phyloP scores from a whole-genome alignment of 2,113 vertebrate genomes.

The Merops nubicus region DNA sequence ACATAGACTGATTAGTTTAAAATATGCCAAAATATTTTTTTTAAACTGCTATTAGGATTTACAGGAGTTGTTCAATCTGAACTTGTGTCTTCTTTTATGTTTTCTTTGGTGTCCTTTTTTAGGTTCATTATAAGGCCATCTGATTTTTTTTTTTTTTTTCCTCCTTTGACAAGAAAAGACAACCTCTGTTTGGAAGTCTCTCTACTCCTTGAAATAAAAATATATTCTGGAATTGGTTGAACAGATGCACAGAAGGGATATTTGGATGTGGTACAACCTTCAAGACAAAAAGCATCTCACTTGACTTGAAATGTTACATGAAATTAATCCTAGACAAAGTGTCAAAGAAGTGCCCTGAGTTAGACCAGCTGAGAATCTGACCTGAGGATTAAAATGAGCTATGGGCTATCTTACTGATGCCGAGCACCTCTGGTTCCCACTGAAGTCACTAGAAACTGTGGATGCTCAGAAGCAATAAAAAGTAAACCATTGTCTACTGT shows the following conservation, averaged over 20 bases:
- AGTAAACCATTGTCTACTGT: slow-evolving; percentile 11
- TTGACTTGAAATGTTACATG: background rate
- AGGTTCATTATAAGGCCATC: background rate
- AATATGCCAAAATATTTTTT: background rate
- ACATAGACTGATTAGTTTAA: background rate
- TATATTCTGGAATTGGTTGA: background rate
- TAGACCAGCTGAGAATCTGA: slow-evolving; percentile 28
- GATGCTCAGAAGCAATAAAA: slow-evolving; percentile 12
- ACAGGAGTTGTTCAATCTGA: background rate
- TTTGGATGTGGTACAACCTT: background rate
- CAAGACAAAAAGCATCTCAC: background rate
- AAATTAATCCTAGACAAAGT: background rate
- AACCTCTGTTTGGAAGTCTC: background rate
- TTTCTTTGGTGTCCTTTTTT: background rate
- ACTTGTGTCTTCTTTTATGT: background rate
- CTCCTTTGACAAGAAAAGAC: background rate
- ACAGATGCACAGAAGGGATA: background rate
- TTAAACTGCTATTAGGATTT: background rate
- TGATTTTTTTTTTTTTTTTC: background rate
- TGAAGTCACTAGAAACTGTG: slow-evolving; percentile 5
- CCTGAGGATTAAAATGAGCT: slow-evolving; percentile 21
- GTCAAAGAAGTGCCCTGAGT: background rate
- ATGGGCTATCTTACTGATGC: background rate
- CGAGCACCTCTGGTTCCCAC: background rate
- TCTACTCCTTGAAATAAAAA: background rate